Conservation (phyloP, 1,140 invertebrate genomes). For the Bursaphelenchus mucronatus region DNA sequence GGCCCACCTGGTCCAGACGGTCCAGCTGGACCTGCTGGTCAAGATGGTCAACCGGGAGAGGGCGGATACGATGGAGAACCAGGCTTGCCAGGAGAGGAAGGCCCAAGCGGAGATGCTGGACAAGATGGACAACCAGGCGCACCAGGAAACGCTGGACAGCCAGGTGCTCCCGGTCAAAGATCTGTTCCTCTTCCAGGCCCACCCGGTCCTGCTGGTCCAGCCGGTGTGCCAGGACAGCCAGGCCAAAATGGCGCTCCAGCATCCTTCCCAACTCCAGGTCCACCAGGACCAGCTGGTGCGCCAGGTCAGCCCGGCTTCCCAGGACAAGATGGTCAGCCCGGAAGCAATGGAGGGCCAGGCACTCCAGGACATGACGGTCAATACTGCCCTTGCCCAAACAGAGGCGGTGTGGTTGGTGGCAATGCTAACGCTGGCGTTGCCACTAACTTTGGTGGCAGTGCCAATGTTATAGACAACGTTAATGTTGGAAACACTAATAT, state of each 20-base stretch:
- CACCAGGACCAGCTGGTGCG: not conserved
- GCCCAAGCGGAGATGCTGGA: slow-evolving; percentile 25
- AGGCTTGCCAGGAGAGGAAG: slow-evolving; percentile 5
- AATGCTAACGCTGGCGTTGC: too few species aligned
- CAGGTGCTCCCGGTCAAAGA: too few species aligned
- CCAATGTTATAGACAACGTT: too few species aligned
- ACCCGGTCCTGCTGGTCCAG: not conserved
- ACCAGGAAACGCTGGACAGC: too few species aligned
- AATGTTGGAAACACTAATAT: too few species aligned
- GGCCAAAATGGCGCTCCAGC: not conserved
- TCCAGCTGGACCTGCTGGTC: too few species aligned
- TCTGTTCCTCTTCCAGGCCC: not conserved
- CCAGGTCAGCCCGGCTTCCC: not conserved
- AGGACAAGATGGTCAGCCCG: slow-evolving; percentile 13
- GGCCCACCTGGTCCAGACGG: too few species aligned
- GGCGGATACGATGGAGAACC: slow-evolving; percentile 9
- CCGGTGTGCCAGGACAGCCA: not conserved
- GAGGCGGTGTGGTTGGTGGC: too few species aligned
- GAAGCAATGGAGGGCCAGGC: slow-evolving; percentile 13
- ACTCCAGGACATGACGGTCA: too few species aligned
- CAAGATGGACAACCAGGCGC: too few species aligned
- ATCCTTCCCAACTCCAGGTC: not conserved
- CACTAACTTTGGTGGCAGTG: too few species aligned
- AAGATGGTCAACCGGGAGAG: not conserved
- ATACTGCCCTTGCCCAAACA: too few species aligned